Percentiles rank a stretch among this genome's conserved stretches.
These are phyloP conservation scores for Ascidia mentula DNA, from an alignment of 23 tunicate genomes.

Conservation along the genomic window DNA sequence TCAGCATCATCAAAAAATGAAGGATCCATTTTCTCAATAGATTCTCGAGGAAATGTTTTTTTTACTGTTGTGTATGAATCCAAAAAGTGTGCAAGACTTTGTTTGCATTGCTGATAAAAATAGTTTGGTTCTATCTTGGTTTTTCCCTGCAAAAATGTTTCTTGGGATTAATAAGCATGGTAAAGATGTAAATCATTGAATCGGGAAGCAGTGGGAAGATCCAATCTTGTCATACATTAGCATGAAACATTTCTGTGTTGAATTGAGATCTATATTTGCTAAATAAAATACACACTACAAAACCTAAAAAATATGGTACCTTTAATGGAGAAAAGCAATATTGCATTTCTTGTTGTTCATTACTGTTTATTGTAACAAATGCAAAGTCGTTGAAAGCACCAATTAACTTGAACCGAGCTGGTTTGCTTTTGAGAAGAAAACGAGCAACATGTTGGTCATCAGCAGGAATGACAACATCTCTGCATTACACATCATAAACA, in stretches of 20 bases:
- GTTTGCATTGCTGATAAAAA: neutral
- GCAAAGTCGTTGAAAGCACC: neutral
- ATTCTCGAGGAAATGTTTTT: neutral
- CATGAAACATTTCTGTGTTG: no score
- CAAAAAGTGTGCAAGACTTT: neutral
- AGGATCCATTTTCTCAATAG: neutral
- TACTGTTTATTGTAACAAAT: neutral
- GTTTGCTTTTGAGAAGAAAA: neutral
- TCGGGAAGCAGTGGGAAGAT: no score
- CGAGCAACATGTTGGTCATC: neutral
- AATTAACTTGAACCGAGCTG: neutral
- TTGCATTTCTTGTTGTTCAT: neutral
- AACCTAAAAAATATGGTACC: no score
- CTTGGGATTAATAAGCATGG: no score
- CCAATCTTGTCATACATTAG: no score
- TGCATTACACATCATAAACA: no score
- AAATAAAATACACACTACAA: neutral
- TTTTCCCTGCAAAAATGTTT: neutral
- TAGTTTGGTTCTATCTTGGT: neutral
- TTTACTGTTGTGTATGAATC: neutral
- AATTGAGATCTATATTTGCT: no score
- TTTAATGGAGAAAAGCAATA: neutral
- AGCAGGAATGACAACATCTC: neutral
- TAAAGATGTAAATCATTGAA: no score
- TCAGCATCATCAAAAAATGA: neutral